Percentiles rank a stretch among this genome's conserved stretches.
phyloP scores from a whole-genome alignment of 1,140 invertebrate species.

The Drosophila nebulosa region DNA sequence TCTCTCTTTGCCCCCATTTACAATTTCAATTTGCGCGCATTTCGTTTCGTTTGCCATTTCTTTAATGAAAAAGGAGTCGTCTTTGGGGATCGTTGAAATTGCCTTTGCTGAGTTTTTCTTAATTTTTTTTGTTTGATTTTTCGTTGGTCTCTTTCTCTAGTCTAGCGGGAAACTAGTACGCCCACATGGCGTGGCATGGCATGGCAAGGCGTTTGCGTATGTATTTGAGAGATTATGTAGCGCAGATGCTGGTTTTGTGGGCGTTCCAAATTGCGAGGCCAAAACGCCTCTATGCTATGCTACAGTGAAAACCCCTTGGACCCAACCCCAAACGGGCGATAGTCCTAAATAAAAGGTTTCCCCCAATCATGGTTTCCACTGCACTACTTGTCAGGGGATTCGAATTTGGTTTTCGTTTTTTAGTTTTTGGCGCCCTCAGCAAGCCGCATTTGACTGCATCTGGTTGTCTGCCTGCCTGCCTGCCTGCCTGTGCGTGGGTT shows the following conservation, averaged over 20 bases:
- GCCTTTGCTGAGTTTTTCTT: conserved; percentile 3
- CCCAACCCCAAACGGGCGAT: too few relatives aligned
- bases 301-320: background rate
- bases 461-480: background rate
- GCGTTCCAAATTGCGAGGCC: conserved; percentile 34
- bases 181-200: too few relatives aligned
- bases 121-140: conserved; percentile 4
- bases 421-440: background rate
- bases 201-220: background rate
- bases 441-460: background rate
- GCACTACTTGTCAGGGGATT: too few relatives aligned
- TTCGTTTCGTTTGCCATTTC: background rate
- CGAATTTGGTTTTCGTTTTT: background rate
- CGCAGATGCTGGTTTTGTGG: conserved; percentile 43
- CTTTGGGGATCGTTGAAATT: conserved; percentile 21
- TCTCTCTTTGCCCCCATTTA: background rate
- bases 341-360: too few relatives aligned
- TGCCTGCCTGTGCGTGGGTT: background rate
- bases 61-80: conserved; percentile 23
- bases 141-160: background rate
- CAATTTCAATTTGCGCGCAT: background rate
- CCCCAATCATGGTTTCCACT: too few relatives aligned
- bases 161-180: conserved; percentile 45
- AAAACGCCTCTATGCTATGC: background rate
- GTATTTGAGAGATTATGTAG: conserved; percentile 23